A percentile compares a stretch with the other conserved stretches of the same genome.
phyloP scores from a whole-genome alignment of 2,888 invertebrate species.

The Sisyra terminalis region DNA sequence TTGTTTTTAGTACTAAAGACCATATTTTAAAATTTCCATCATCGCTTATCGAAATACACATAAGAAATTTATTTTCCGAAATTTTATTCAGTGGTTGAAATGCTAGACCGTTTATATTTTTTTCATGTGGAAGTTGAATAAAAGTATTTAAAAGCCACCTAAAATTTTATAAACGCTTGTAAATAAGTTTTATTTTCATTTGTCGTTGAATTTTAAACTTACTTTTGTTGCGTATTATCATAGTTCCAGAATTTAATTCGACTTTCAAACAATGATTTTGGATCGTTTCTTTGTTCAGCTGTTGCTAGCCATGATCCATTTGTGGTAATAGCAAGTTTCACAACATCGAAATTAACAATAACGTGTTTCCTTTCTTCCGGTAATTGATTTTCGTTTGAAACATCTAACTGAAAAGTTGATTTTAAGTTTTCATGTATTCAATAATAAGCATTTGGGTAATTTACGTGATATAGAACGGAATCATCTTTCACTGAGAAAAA shows the following conservation, averaged over 20 bases:
- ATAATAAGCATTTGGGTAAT: neutral
- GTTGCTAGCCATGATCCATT: conserved; percentile 61
- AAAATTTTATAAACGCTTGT: no score
- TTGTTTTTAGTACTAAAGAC: conserved; percentile 38
- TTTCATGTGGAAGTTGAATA: conserved; percentile 54
- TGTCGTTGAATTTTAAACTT: conserved; percentile 14
- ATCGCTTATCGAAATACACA: conserved; percentile 45
- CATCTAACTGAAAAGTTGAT: conserved; percentile 38
- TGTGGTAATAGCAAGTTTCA: conserved; percentile 44
- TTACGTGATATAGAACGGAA: conserved; percentile 52
- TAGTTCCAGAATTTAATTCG: conserved; percentile 64
- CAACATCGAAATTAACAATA: conserved; percentile 47
- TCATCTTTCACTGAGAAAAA: conserved; percentile 50
- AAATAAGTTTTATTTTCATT: no score
- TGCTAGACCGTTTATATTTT: conserved; percentile 36
- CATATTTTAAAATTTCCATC: conserved; percentile 59
- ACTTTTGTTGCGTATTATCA: conserved; percentile 39
- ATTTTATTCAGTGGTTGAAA: conserved; percentile 34
- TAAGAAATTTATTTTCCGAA: conserved; percentile 24
- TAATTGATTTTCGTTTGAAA: conserved; percentile 51
- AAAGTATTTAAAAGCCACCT: conserved; percentile 55
- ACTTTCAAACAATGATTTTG: conserved; percentile 38
- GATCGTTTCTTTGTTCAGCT: conserved; percentile 42
- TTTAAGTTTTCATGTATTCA: neutral
- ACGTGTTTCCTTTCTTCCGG: conserved; percentile 40